Conservation (phyloP, 2,888 invertebrate species). For the Lithophane ornitopus region DNA sequence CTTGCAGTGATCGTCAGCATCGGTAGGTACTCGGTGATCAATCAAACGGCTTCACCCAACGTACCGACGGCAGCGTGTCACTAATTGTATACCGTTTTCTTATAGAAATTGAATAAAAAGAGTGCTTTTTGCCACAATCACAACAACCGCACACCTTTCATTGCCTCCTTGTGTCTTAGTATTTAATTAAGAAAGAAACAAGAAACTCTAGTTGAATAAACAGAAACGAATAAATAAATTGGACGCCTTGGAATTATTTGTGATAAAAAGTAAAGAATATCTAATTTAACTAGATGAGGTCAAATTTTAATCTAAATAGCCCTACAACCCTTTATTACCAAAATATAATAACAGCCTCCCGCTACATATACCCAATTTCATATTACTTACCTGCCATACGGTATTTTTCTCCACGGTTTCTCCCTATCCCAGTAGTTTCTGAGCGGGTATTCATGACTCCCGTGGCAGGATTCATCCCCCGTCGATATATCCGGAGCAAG, state of each 20-base stretch:
- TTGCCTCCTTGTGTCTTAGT: too few species aligned
- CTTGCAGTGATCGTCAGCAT: background rate
- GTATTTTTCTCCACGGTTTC: constrained; percentile 35
- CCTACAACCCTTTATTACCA: constrained; percentile 6
- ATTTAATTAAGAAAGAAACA: background rate
- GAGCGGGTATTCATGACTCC: constrained; percentile 31
- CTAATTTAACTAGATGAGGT: background rate
- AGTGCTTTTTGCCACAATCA: too few species aligned
- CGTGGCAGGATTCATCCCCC: constrained; percentile 36
- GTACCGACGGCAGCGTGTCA: background rate
- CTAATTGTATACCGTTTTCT: constrained; percentile 29
- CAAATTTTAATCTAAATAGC: background rate
- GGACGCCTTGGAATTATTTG: background rate
- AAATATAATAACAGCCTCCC: constrained; percentile 24
- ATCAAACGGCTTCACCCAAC: constrained; percentile 29
- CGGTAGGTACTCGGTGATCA: constrained; percentile 26
- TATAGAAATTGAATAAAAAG: background rate
- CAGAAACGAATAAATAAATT: background rate
- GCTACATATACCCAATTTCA: constrained; percentile 28
- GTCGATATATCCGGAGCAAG: constrained; percentile 51
- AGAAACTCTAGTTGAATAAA: background rate
- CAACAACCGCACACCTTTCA: background rate
- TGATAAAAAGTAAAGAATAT: background rate
- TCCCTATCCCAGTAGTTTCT: constrained; percentile 39
- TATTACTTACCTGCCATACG: constrained; percentile 50